Conservation (phyloP, 1,140 invertebrate genomes). For the Tetragonula clypearis region DNA sequence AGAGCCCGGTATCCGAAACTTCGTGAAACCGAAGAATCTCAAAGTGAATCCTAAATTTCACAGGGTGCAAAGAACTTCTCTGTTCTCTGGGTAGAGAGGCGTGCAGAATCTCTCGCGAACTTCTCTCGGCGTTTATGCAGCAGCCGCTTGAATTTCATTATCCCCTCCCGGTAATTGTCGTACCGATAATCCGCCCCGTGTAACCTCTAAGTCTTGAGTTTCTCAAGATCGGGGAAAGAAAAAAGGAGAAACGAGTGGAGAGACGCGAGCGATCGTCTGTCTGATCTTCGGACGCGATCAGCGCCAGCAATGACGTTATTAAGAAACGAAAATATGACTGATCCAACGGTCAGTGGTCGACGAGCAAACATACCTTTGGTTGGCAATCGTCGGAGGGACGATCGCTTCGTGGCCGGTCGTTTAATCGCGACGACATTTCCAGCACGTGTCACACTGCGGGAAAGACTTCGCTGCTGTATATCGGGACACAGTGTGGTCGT, state of each 20-base stretch:
- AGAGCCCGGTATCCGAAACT: neutral
- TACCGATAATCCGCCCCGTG: neutral
- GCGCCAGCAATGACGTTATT: conserved; percentile 15
- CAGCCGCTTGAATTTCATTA: conserved; percentile 24
- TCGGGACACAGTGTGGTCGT: conserved; percentile 37
- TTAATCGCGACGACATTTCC: conserved; percentile 56
- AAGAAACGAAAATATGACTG: conserved; percentile 17
- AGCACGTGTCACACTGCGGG: conserved; percentile 21
- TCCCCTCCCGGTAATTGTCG: neutral
- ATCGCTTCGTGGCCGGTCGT: neutral
- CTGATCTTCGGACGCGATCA: neutral
- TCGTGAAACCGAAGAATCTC: conserved; percentile 4
- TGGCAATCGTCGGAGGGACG: neutral
- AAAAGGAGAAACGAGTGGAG: neutral
- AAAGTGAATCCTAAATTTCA: conserved; percentile 8
- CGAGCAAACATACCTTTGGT: neutral
- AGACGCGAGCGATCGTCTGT: no score
- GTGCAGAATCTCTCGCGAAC: neutral
- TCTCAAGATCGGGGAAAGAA: no score
- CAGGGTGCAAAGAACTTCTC: neutral
- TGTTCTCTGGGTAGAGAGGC: neutral
- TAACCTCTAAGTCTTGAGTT: neutral
- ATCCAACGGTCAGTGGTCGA: neutral
- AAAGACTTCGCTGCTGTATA: conserved; percentile 2
- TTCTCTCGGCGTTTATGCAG: neutral